Evolutionary conservation across 1,140 invertebrate genomes (phyloP), one percentile per base, ranked within the genome.

Genomic region (Ceratina australensis): DNA sequence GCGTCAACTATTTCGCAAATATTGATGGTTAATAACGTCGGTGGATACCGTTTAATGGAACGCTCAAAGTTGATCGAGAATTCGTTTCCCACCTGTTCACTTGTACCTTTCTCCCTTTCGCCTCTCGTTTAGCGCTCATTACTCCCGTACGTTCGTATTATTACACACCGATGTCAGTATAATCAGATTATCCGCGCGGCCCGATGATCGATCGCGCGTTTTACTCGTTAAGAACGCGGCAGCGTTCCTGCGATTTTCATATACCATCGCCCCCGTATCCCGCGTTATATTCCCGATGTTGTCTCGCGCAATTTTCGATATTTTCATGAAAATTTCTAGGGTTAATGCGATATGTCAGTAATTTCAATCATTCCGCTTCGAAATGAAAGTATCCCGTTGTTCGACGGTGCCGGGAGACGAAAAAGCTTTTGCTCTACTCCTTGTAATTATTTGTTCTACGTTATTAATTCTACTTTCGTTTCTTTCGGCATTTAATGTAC

Each of bases 1-100:
- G 68, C 74, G 66, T 77, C 66, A 77, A 77, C 74, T 77, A 77
- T 71, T 71, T 77, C 74, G 57, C 74, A 77, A 71, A 77, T 71
- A 77, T 77, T 71, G 67, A 71, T 77, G 67, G 74, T 77, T 77
- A 77, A 77, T 71, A 77, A 77, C 67, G 66, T 52, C 26, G 65
- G 59, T 71, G 60, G 74, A 71, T 54, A 63, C 57, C 67, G 74
- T 71, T 77, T 61, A 54, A 77, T 77, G 74, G 74, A 77, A 77
- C 56, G 66, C 57, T 71, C 56, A 61, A 71, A 77, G 68, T 78
- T 78, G 59, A 72, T 78, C 69, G 68, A 72, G 68, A 78, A 72
- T 78, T 78, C 69, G 59, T 72, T 72, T 49, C 52, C 69, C 68
- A 64, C 52, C 60, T 65, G 68, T 57, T 72, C 68, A 49, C 76